Evolutionary conservation across 53 echinoderm and acorn worm genomes (phyloP), one percentile per base, ranked within the genome.

Genomic region (Arbacia lixula): DNA sequence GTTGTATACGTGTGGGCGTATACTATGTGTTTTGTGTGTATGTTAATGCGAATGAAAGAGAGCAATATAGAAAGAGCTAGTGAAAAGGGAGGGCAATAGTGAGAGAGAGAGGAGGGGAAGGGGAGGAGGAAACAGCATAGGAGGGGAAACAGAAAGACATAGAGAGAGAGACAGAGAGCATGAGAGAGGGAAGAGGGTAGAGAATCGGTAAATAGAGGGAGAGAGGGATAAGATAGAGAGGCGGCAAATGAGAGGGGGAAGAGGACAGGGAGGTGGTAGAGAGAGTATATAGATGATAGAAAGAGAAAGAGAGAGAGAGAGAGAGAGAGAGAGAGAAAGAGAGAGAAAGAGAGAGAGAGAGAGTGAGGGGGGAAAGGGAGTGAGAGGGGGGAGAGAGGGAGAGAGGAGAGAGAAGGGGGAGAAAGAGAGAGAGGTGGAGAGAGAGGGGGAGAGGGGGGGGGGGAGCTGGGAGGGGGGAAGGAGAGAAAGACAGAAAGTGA

Each of bases 101-200:
- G 14, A 14, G 46, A 10, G 36, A 71, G 42, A 71, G 50, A 28
- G 27, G 49, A 5, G 24, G 46, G 29, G 26, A 29, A 71, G 46
- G 25, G 64, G 30, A 71, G 71, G 66, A 66, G 38, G 66, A 66
- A 38, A 36, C 36, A 35, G 66, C 36, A 36, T 34, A 66, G 19
- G 36, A 21, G 11, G 6, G 36, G 36, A 66, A 37, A 37, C 36
- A 66, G 66, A 9, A 3, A 21, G 21, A 66, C 38, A 36, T 22
- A 24, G 17, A 33, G 17, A 32, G 64, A 3, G 37, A 66, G 66
- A 9, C 19, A 38, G 21, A 17, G 36, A 66, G 8, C 6, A 63
- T 35, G 35, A 63, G 35, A 32, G 16, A 11, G 10, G 16, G n/a
- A 63, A 58, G 29, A 25, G 29, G 2, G 29, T 12, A 26, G 1